Evolutionary conservation across 2,888 invertebrate genomes (phyloP).

Genomic region (Plebejus anna): DNA sequence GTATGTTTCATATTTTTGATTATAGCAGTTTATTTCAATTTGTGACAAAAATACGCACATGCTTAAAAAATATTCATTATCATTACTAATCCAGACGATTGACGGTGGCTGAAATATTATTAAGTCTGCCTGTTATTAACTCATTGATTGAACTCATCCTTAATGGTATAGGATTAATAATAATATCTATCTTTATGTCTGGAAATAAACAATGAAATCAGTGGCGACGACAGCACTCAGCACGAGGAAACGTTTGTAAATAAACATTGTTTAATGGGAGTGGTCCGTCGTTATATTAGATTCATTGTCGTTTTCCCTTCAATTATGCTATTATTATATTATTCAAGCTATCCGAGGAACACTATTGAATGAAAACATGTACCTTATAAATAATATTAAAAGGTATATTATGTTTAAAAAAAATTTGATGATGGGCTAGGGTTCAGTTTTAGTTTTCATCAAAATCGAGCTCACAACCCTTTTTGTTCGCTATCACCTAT

Average conservation of each 20-base stretch:
- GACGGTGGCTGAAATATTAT: no score
- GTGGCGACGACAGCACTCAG: neutral
- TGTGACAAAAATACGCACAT: no score
- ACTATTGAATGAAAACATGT: neutral
- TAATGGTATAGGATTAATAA: neutral
- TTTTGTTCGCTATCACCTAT: neutral
- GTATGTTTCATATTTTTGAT: no score
- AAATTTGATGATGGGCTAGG: no score
- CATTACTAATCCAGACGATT: no score
- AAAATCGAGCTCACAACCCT: neutral
- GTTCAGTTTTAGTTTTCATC: neutral
- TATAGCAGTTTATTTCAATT: no score
- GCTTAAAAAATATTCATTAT: no score
- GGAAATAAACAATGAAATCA: neutral
- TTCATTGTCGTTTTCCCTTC: neutral
- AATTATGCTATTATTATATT: neutral
- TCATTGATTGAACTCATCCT: neutral
- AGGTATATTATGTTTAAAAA: no score
- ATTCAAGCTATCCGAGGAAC: neutral
- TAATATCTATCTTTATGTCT: neutral
- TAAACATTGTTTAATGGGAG: constrained; percentile 8
- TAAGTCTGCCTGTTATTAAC: neutral
- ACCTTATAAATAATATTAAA: neutral
- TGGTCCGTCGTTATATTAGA: neutral
- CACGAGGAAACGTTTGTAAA: constrained; percentile 15